Evolutionary conservation across 2,888 invertebrate genomes (phyloP).

Genomic region (Acrobasis consociella): DNA sequence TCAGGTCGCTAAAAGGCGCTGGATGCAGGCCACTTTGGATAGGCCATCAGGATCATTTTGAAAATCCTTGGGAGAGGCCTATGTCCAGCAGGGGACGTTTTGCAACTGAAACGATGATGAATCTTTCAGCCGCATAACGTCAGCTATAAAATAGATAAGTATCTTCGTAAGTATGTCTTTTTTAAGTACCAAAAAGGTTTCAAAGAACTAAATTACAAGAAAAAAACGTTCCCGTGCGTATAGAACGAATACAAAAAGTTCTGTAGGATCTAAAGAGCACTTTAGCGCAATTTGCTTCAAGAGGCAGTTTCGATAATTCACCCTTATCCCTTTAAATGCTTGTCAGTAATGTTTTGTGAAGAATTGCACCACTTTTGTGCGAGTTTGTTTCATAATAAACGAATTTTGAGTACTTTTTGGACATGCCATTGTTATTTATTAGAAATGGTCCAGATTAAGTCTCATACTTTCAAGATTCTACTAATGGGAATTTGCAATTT

Average conservation of each 20-base stretch:
- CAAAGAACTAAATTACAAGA: neutral
- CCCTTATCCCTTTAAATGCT: conserved; percentile 18
- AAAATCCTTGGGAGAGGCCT: too few species aligned
- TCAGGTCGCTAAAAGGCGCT: too few species aligned
- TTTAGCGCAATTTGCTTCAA: conserved; percentile 15
- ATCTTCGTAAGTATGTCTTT: neutral
- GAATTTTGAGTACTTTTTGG: neutral
- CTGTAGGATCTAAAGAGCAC: conserved; percentile 10
- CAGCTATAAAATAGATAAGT: too few species aligned
- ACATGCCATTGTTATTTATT: neutral
- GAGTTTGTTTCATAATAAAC: neutral
- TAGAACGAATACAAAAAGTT: conserved; percentile 24
- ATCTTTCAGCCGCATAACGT: too few species aligned
- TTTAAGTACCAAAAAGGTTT: neutral
- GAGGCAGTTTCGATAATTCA: conserved; percentile 21
- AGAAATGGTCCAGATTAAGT: too few species aligned
- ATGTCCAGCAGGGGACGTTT: too few species aligned
- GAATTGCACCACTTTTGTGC: conserved; percentile 12
- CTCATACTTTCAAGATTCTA: too few species aligned
- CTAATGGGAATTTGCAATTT: too few species aligned
- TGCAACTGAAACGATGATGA: too few species aligned
- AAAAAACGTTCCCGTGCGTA: neutral
- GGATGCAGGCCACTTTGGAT: too few species aligned
- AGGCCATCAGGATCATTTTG: too few species aligned
- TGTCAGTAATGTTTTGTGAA: conserved; percentile 14